Base-by-base conservation (phyloP, 2,888 invertebrate species). In the Eupithecia pulchellata region DNA sequence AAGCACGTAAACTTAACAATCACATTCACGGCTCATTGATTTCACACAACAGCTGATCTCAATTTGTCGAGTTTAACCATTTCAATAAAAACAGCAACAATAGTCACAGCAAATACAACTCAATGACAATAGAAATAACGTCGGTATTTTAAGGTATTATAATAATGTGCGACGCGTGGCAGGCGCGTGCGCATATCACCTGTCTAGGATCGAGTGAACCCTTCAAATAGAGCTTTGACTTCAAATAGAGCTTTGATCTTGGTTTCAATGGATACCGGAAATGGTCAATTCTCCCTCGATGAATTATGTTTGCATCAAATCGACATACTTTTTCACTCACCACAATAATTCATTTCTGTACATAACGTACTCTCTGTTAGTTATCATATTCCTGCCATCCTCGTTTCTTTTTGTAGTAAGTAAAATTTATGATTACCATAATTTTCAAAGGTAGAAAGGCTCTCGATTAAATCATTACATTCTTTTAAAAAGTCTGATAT, bases 81-180 rank as follows among this genome's bases (percentile, higher is more conserved):
- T 67, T 67, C 47, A 64, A 63, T 63, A 32, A 65, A 34, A 32
- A 61, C n/a, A 17, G 39, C 55, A 61, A 58, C 58, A 60, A n/a
- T 63, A 27, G 47, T 71, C 27, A 68, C 55, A 68, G 70, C 61
- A 68, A 63, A 73, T 36, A 30, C 17, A 66, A 27, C 52, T n/a
- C 61, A 36, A 25, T 62, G 20, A 39, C 32, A 71, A 57, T 36
- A 65, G 6, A 13, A 74, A 52, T 73, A 79, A 67, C 30, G 73
- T 30, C 8, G 20, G 29, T 29, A 57, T 57, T 57, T 29, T 36
- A 5, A 42, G 14, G 66, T 30, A 63, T 70, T 70, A 67, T 30
- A 71, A 69, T 86, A 86, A 89, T 86, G 64, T 76, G 66, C 4
- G 85, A 34, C 91, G 86, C 89, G 91, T 91, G 92, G 73, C 84